Percentiles rank a stretch among this genome's conserved stretches.
phyloP scores from a whole-genome alignment of 2,888 invertebrate species.

The Sympetrum striolatum region DNA sequence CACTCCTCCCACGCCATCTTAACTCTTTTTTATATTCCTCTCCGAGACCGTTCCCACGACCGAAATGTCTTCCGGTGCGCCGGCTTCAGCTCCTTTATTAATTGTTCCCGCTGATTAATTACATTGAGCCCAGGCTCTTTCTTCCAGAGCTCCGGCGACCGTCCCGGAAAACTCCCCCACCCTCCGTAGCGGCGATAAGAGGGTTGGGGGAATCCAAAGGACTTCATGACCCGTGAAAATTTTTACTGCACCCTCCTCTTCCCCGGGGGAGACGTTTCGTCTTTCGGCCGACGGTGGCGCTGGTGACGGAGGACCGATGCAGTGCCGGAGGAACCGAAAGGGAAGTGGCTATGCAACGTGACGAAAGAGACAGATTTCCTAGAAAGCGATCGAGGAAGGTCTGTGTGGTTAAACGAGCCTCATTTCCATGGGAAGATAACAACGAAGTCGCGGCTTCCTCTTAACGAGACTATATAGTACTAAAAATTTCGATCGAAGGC shows the following conservation, averaged over 20 bases:
- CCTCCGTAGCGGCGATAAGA: not conserved
- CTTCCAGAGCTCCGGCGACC: not conserved
- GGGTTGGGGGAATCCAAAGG: not conserved
- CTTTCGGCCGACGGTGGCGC: not conserved
- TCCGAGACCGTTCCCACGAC: not conserved
- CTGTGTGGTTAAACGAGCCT: not conserved
- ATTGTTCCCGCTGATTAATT: slow-evolving; percentile 37
- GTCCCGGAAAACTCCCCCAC: not conserved
- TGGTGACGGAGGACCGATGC: no score
- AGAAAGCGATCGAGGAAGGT: not conserved
- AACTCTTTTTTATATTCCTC: not conserved
- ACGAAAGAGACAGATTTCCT: not conserved
- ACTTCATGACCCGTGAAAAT: slow-evolving; percentile 34
- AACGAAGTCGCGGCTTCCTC: no score
- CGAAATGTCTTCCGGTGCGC: not conserved
- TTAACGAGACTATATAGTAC: no score
- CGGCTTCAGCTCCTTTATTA: not conserved
- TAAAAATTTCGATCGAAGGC: no score
- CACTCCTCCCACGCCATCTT: not conserved
- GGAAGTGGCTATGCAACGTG: not conserved
- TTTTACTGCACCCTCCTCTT: not conserved
- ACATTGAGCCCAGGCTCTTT: not conserved
- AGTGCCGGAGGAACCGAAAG: not conserved
- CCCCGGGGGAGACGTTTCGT: not conserved
- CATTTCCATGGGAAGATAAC: not conserved